Evolutionary conservation across 1,140 invertebrate species (phyloP), one percentile per base, ranked within the genome.

Genomic region (Pteromalus puparum): DNA sequence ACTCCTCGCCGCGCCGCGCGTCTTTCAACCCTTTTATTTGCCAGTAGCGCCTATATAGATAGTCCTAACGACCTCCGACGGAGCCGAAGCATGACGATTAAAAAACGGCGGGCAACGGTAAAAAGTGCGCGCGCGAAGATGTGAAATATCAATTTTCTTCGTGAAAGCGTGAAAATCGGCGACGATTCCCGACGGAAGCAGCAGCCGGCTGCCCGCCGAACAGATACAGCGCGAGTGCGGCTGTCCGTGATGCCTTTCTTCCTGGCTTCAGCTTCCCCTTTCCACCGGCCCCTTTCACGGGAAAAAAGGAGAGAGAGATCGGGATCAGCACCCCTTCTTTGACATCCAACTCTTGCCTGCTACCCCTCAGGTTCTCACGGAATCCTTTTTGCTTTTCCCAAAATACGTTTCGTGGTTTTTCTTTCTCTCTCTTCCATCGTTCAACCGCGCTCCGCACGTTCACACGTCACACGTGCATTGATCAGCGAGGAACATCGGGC

Each of bases 281-380:
- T 84, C 72, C 38, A 46, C 21, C 12, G 7, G 53, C 28, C 65
- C 73, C 67, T 74, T 86, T 21, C 72, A 81, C 72, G 46, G 65
- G 68, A 9, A 34, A 74, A 74, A 74, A 1, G 4, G 18, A 67
- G 61, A 61, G 18, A 74, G 70, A 61, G 72, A 73, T 38, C 53
- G 68, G 76, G 77, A 83, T 83, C 77, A 86, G 38, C 61, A 74
- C 78, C 73, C 81, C 70, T 87, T 87, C 85, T 87, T 89, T 82
- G 88, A 88, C 89, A 90, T 89, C 82, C 89, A 90, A 91, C 90
- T 91, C 91, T 91, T 91, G 75, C 85, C 82, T 75, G 65, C 53
- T 70, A 76, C 83, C 89, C 88, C 86, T 88, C 81, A 9, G 42
- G 89, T 92, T 92, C 91, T 90, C 91, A 92, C 91, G 91, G 87